These are phyloP conservation scores for Amphipyra berbera DNA, from an alignment of 2,888 invertebrate species.

Conservation along the genomic window DNA sequence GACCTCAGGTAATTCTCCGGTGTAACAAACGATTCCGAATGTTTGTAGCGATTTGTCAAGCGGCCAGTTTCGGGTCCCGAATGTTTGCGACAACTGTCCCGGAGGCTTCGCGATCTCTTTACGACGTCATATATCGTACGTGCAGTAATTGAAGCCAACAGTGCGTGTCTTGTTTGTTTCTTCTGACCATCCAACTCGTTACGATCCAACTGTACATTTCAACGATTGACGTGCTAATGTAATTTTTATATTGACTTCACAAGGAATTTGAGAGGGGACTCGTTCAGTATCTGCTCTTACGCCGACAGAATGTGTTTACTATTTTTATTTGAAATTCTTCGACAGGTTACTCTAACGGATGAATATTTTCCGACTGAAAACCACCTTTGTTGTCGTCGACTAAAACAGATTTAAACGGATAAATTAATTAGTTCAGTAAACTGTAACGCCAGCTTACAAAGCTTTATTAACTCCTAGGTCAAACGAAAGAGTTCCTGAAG, in stretches of 20 bases:
- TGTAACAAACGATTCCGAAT: constrained; percentile 54
- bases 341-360: constrained; percentile 37
- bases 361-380: constrained; percentile 23
- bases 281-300: constrained; percentile 26
- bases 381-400: constrained; percentile 22
- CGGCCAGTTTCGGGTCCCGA: constrained; percentile 40
- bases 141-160: constrained; percentile 72
- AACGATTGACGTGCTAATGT: constrained; percentile 58
- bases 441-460: constrained; percentile 16
- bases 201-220: constrained; percentile 68
- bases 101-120: constrained; percentile 60
- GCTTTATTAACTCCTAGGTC: constrained; percentile 10
- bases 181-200: constrained; percentile 67
- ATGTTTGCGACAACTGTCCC: constrained; percentile 45
- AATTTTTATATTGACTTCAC: constrained; percentile 48
- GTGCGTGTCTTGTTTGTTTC: constrained; percentile 73
- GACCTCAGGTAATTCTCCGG: constrained; percentile 50
- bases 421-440: constrained; percentile 39
- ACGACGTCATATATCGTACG: constrained; percentile 68
- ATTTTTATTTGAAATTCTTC: constrained; percentile 43
- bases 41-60: constrained; percentile 60
- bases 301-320: constrained; percentile 21
- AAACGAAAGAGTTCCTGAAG: constrained; percentile 3
- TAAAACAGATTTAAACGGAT: constrained; percentile 28
- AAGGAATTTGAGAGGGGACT: constrained; percentile 35